A percentile compares a stretch with the other conserved stretches of the same genome.
Conservation (phyloP, 1,140 invertebrate genomes). For the Oedothorax gibbosus region DNA sequence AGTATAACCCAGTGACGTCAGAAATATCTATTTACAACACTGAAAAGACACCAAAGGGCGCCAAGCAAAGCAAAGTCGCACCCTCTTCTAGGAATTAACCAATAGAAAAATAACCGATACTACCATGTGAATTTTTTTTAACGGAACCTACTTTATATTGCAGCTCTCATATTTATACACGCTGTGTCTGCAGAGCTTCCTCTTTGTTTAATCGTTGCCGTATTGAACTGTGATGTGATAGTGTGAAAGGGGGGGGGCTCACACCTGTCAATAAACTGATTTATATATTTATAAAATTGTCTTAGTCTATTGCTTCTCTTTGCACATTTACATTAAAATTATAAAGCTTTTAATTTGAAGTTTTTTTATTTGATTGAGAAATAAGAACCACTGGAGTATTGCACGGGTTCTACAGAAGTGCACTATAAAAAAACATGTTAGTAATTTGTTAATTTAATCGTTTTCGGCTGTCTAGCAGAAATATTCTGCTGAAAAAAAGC, state of each 20-base stretch:
- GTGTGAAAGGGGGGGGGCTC: not conserved
- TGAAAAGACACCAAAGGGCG: too few relatives aligned
- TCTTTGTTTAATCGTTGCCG: slow-evolving; percentile 10
- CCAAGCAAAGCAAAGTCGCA: too few relatives aligned
- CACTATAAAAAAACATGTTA: not conserved
- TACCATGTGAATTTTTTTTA: too few relatives aligned
- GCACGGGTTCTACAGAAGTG: not conserved
- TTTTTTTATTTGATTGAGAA: not conserved
- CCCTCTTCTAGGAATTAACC: too few relatives aligned
- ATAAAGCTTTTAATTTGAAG: not conserved
- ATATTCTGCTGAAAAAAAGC: not conserved
- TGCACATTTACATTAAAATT: not conserved
- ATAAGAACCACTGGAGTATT: not conserved
- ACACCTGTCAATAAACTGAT: slow-evolving; percentile 55
- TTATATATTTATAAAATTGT: slow-evolving; percentile 46
- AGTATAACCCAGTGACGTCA: too few relatives aligned
- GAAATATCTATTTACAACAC: too few relatives aligned
- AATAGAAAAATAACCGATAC: too few relatives aligned
- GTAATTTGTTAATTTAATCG: not conserved
- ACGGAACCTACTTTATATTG: too few relatives aligned
- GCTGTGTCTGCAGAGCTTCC: not conserved
- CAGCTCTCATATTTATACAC: too few relatives aligned
- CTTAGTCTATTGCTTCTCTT: not conserved
- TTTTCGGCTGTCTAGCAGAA: not conserved
- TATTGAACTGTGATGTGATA: slow-evolving; percentile 53